These are phyloP conservation scores for Patella depressa DNA, from an alignment of 2,888 invertebrate species.

Conservation along the genomic window DNA sequence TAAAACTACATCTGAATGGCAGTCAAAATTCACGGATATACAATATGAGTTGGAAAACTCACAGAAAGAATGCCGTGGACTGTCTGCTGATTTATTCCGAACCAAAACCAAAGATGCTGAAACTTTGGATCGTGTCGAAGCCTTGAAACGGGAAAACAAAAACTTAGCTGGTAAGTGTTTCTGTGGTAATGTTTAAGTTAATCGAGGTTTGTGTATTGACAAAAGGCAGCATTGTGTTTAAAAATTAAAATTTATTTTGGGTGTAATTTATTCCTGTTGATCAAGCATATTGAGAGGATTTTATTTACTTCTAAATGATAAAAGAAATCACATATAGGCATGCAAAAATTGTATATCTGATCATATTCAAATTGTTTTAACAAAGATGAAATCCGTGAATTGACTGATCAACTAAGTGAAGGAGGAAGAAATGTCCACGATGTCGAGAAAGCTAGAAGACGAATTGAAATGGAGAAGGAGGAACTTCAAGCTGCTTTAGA, in stretches of 20 bases:
- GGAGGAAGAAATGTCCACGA: constrained; percentile 99
- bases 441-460: constrained; percentile 98
- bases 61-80: constrained; percentile 99
- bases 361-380: constrained; percentile 3
- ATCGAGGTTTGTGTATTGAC: no score
- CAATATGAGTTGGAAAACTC: constrained; percentile 93
- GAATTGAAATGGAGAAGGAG: constrained; percentile 98
- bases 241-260: no score
- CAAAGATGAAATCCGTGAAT: constrained; percentile 96
- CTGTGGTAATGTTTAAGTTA: no score
- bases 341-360: no score
- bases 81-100: constrained; percentile 99
- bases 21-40: constrained; percentile 93
- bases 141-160: constrained; percentile 99
- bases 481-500: constrained; percentile 98
- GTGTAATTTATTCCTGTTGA: no score
- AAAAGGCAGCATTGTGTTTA: no score
- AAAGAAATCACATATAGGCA: no score
- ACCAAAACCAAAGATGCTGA: constrained; percentile 97
- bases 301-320: no score
- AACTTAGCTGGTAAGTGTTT: constrained; percentile 81
- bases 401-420: constrained; percentile 98
- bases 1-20: constrained; percentile 99
- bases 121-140: constrained; percentile 96
- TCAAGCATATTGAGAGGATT: background rate